phyloP scores from a whole-genome alignment of 2,113 vertebrate genomes.

The Platysteira castanea region DNA sequence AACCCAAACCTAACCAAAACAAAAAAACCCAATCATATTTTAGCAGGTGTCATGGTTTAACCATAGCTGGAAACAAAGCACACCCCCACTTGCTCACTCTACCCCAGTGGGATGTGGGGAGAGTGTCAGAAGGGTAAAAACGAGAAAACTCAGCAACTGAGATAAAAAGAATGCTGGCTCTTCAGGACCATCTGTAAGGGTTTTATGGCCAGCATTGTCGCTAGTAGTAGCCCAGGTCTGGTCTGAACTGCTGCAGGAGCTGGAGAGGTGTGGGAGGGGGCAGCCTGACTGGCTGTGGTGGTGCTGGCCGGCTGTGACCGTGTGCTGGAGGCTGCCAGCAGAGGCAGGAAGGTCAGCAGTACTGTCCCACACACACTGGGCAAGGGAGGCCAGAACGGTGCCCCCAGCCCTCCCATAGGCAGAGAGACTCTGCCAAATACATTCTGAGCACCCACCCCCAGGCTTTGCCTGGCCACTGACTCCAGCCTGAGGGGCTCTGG shows the following conservation, averaged over 20 bases:
- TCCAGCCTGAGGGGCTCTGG: background rate
- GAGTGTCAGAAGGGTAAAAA: background rate
- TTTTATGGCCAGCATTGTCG: background rate
- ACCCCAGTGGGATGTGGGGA: accelerated
- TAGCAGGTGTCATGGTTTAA: background rate
- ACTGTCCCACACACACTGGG: too few relatives aligned
- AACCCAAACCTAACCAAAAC: background rate
- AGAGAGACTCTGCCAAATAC: background rate
- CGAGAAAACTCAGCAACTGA: background rate
- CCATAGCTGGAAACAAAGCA: background rate
- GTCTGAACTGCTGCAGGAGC: background rate
- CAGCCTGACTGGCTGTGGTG: background rate
- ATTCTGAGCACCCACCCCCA: background rate
- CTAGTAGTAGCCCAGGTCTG: background rate
- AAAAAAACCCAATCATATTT: accelerated
- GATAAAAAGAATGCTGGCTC: background rate
- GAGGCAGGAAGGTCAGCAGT: background rate
- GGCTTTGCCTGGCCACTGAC: background rate
- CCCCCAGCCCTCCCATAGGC: accelerated
- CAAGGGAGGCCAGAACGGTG: background rate
- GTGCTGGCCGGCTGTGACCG: background rate
- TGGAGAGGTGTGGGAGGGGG: background rate
- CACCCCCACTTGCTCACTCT: accelerated
- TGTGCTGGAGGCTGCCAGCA: background rate
- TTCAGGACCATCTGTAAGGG: background rate